Percentiles rank a stretch among this genome's conserved stretches.
These are phyloP conservation scores for Archegozetes longisetosus DNA, from an alignment of 1,140 invertebrate genomes.

Conservation along the genomic window DNA sequence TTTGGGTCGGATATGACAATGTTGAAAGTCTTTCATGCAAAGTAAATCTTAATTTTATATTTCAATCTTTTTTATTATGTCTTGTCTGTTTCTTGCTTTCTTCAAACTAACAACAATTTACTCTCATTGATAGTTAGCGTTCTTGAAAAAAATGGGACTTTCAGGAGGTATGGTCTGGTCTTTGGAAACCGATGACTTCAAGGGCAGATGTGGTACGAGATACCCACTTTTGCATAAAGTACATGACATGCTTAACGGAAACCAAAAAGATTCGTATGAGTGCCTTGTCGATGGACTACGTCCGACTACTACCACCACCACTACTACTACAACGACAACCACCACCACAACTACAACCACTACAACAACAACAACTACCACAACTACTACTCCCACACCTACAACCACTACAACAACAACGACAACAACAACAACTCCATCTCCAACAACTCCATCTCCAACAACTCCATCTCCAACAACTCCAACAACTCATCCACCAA, in stretches of 20 bases:
- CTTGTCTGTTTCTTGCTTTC: too few relatives aligned
- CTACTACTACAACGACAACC: neutral
- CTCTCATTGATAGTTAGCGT: slow-evolving; percentile 16
- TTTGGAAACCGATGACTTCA: slow-evolving; percentile 28
- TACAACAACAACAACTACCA: neutral
- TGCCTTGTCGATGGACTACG: neutral
- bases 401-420: neutral
- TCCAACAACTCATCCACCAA: neutral
- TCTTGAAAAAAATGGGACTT: slow-evolving; percentile 23
- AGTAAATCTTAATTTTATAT: neutral
- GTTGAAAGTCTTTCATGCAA: slow-evolving; percentile 45
- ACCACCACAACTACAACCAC: neutral
- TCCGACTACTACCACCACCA: neutral
- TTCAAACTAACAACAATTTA: neutral
- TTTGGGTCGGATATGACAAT: slow-evolving; percentile 72
- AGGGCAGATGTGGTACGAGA: slow-evolving; percentile 19
- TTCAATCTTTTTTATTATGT: too few relatives aligned
- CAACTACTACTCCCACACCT: neutral
- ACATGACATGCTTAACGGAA: slow-evolving; percentile 1
- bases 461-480: neutral
- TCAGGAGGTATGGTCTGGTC: slow-evolving; percentile 35
- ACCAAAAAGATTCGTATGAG: slow-evolving; percentile 7
- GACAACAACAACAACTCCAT: neutral
- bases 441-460: neutral
- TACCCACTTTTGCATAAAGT: slow-evolving; percentile 18